These are phyloP conservation scores for Epistrophe grossulariae DNA, from an alignment of 2,888 invertebrate species.

Conservation along the genomic window DNA sequence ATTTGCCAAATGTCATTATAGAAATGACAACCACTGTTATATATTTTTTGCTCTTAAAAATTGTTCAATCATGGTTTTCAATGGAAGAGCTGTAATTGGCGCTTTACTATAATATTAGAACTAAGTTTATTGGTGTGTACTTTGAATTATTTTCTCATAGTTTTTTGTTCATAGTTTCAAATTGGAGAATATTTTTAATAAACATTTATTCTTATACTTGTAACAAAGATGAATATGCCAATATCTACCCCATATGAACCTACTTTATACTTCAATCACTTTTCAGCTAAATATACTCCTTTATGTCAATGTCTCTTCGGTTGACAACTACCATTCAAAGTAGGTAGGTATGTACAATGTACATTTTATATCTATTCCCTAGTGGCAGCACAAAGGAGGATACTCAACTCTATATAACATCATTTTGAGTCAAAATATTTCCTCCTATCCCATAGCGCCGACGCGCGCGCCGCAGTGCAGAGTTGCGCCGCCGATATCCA, in stretches of 20 bases:
- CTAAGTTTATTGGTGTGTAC: no score
- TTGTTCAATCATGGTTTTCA: no score
- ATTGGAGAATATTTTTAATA: no score
- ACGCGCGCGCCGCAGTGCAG: not conserved
- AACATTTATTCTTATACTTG: not conserved
- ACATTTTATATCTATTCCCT: constrained; percentile 51
- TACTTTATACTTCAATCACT: constrained; percentile 57
- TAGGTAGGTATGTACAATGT: no score
- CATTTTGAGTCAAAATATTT: constrained; percentile 46
- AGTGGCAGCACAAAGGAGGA: constrained; percentile 56
- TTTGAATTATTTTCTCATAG: no score
- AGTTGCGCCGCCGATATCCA: not conserved
- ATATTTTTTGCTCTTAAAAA: no score
- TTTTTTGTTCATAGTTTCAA: no score
- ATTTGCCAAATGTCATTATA: no score
- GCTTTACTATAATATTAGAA: no score
- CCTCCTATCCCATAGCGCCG: constrained; percentile 26
- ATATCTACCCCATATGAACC: not conserved
- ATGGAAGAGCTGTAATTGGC: no score
- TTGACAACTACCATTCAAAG: constrained; percentile 58
- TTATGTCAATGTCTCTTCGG: constrained; percentile 48
- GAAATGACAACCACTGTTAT: no score
- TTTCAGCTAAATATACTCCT: constrained; percentile 48
- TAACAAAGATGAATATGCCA: not conserved
- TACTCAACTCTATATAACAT: constrained; percentile 38